Evolutionary conservation across 1,140 invertebrate species (phyloP), one percentile per base, ranked within the genome.

Genomic region (Proctacanthus coquilletti): DNA sequence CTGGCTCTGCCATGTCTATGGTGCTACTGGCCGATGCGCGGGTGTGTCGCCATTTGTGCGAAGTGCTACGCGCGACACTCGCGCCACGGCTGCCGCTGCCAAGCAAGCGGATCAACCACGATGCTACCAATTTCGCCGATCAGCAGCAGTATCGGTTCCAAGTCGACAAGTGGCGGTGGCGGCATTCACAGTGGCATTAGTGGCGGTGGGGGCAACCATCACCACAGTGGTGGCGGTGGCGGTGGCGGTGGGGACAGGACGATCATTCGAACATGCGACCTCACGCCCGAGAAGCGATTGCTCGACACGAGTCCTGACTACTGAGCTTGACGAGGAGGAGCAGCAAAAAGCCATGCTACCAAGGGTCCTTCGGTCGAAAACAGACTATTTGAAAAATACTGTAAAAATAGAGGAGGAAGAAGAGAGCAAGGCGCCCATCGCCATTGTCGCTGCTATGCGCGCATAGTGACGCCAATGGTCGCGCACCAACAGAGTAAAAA

Each of bases 21-120:
- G 60, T 81, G 83, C 55, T 94, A 94, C 63, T 92, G 85, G 84
- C 89, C 89, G 38, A 71, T 89, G 55, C 73, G 77, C 51, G 83
- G 78, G 18, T 80, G 75, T 58, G 75, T 87, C 43, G 72, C 74
- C 40, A 64, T 76, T 35, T 79, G 79, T 60, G 86, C 87, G 57
- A 69, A 71, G 45, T 79, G 77, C 49, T 91, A 93, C 64, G 80
- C 81, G 41, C 70, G 75, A 43, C 77, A 79, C 58, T 72, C 74
- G 8, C 70, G 72, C 34, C 74, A 77, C 46, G 61, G 71, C 42
- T 70, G 69, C 59, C 68, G 65, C 46, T 74, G 70, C 57, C 61
- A 68, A 53, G 51, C 60, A 48, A 56, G 45, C 21, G 53, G 42
- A 17, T 52, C 52, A 18, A 48, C 49, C 43, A 53, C 46, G 45